Conservation (phyloP, 2,113 vertebrate species). For the Meriones unguiculatus region DNA sequence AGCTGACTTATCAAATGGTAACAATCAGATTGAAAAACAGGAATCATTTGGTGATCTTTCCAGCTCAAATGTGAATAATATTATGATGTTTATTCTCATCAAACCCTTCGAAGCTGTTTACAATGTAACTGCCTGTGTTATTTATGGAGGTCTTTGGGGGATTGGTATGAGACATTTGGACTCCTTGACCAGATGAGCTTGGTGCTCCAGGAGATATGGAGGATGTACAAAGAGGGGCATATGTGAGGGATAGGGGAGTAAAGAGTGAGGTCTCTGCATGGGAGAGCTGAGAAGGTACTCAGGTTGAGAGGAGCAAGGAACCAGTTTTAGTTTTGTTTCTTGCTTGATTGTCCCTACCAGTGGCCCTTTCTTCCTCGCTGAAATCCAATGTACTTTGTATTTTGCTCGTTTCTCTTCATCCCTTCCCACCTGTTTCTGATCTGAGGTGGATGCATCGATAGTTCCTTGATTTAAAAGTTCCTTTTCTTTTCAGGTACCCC, state of each 20-base stretch:
- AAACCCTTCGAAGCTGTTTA: conserved; percentile 33
- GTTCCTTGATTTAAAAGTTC: not conserved
- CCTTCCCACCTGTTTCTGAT: not conserved
- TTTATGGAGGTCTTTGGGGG: conserved; percentile 15
- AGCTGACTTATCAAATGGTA: conserved; percentile 39
- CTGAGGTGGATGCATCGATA: not conserved
- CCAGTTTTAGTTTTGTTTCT: not conserved
- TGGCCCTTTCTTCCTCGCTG: not conserved
- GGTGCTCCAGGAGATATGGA: not conserved
- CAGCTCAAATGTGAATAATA: conserved; percentile 57
- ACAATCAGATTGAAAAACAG: conserved; percentile 61
- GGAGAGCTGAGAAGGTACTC: rapidly evolving
- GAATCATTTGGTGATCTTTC: conserved; percentile 34
- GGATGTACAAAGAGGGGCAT: rapidly evolving
- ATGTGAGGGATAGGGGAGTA: not conserved
- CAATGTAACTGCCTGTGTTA: not conserved
- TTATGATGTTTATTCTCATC: conserved; percentile 22
- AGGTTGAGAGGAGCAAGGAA: not conserved
- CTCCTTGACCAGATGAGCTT: not conserved
- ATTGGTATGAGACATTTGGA: not conserved
- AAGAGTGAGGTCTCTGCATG: not conserved
- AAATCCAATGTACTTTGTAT: not conserved
- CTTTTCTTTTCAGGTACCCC: not conserved
- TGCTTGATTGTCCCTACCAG: not conserved
- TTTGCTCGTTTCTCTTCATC: not conserved